Base-by-base conservation (phyloP, 1,140 invertebrate species). In the Temnothorax curvispinosus region DNA sequence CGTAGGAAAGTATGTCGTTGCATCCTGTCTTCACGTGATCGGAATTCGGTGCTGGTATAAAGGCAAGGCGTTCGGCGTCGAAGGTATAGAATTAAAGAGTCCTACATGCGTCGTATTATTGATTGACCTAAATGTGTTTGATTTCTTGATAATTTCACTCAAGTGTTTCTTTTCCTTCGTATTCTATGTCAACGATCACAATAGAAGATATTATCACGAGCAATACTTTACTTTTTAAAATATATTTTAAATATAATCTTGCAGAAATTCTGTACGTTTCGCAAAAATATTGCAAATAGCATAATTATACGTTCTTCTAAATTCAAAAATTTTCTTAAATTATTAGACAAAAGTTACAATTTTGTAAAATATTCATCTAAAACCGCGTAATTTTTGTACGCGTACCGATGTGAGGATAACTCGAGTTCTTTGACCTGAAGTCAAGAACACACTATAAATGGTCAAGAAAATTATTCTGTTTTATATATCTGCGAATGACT, bases 401-500 rank as follows among this genome's bases (percentile, higher is more conserved):
- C 44, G 3, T n/a, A 44, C n/a, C 64, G 5, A 35, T 35, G 15
- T 62, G 15, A 67, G n/a, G 1, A 5, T 67, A 21, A 67, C 2
- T 67, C 18, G 18, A 67, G 38, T 67, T 44, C n/a, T 44, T 44
- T 67, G n/a, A 5, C 21, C 8, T 5, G 27, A n/a, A 58, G 8
- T 44, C 50, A 47, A 72, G 13, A 35, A 58, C 15, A n/a, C 3
- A 2, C 15, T 58, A 18, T 11, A 71, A 44, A 44, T 56, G 18
- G 54, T 58, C 35, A 65, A 56, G 58, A 80, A 88, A 82, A 84
- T 77, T 54, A 65, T 88, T 74, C 69, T 54, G 52, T 44, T 67
- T 15, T 50, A 41, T 76, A 41, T 76, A 82, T 90, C 62, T 76
- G 32, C 47, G 38, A 71, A 67, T 84, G 72, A 89, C 78, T 87